phyloP scores from a whole-genome alignment of 2,888 invertebrate species.

The Microctonus hyperodae region DNA sequence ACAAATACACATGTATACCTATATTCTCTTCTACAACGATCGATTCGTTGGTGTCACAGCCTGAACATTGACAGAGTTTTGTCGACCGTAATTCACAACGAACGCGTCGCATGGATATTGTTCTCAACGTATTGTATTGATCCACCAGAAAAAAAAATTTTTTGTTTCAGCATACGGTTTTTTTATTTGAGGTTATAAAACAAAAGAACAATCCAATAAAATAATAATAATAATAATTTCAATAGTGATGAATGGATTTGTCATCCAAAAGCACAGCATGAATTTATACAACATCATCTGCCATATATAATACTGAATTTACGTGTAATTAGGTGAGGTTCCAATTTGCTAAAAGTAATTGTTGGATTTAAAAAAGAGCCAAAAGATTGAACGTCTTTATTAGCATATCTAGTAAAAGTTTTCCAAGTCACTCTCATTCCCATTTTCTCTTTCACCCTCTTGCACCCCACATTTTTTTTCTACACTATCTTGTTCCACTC shows the following conservation, averaged over 20 bases:
- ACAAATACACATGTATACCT: neutral
- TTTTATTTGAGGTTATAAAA: neutral
- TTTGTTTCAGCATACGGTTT: neutral
- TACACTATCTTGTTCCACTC: constrained; percentile 4
- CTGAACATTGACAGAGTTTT: constrained; percentile 27
- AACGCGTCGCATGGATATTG: constrained; percentile 23
- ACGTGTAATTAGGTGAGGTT: constrained; percentile 1
- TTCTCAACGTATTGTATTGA: constrained; percentile 28
- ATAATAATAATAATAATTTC: constrained; percentile 1
- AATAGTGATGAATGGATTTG: neutral
- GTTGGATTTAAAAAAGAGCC: constrained; percentile 11
- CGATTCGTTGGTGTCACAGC: constrained; percentile 29
- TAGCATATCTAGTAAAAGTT: constrained; percentile 11
- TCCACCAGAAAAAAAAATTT: constrained; percentile 10
- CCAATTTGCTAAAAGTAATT: constrained; percentile 5
- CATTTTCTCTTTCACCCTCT: neutral
- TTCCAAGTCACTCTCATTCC: neutral
- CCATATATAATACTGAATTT: neutral
- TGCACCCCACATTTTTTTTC: neutral
- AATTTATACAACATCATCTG: neutral
- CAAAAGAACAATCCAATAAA: constrained; percentile 8
- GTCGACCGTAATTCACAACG: constrained; percentile 24
- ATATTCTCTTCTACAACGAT: constrained; percentile 15
- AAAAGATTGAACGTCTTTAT: constrained; percentile 15
- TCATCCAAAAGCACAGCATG: neutral